These are phyloP conservation scores for Orchesella flavescens DNA, from an alignment of 2,888 invertebrate genomes.

Conservation along the genomic window DNA sequence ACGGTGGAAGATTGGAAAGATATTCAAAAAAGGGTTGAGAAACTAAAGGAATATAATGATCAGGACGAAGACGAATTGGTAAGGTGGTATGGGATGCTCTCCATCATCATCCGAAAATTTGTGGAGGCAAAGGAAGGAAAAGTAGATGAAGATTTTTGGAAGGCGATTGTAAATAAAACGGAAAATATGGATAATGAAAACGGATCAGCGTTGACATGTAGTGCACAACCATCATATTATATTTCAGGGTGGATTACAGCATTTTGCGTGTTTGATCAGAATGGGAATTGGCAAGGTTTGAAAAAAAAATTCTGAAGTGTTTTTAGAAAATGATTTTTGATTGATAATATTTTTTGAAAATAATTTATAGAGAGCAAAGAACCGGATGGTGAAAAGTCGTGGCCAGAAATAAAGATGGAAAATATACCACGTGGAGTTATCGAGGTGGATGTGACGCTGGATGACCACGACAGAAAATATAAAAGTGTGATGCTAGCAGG, in stretches of 20 bases:
- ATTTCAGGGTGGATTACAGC: slow-evolving; percentile 64
- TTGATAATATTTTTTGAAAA: too few species aligned
- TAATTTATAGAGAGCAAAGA: too few species aligned
- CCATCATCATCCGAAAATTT: slow-evolving; percentile 59
- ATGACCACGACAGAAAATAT: slow-evolving; percentile 30
- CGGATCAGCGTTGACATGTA: slow-evolving; percentile 31
- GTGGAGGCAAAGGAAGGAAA: slow-evolving; percentile 59
- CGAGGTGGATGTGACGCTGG: slow-evolving; percentile 41
- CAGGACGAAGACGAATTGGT: too few species aligned
- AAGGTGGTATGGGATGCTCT: slow-evolving; percentile 56
- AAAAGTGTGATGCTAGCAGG: slow-evolving; percentile 47
- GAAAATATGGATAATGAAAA: too few species aligned
- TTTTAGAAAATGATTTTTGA: too few species aligned
- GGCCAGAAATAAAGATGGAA: slow-evolving; percentile 40
- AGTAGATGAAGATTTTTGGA: slow-evolving; percentile 61
- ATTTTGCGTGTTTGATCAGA: slow-evolving; percentile 58
- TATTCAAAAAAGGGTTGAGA: slow-evolving; percentile 37
- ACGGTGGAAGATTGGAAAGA: slow-evolving; percentile 61
- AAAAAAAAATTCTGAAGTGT: too few species aligned
- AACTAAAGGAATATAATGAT: slow-evolving; percentile 59
- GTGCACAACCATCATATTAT: slow-evolving; percentile 35
- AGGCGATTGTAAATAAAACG: slow-evolving; percentile 21
- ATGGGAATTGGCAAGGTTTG: slow-evolving; percentile 57
- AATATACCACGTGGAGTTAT: slow-evolving; percentile 53
- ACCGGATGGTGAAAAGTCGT: background rate